Percentiles rank a stretch among this genome's conserved stretches.
These are phyloP conservation scores for Dexiosoma caninum DNA, from an alignment of 2,888 invertebrate species.

Conservation along the genomic window DNA sequence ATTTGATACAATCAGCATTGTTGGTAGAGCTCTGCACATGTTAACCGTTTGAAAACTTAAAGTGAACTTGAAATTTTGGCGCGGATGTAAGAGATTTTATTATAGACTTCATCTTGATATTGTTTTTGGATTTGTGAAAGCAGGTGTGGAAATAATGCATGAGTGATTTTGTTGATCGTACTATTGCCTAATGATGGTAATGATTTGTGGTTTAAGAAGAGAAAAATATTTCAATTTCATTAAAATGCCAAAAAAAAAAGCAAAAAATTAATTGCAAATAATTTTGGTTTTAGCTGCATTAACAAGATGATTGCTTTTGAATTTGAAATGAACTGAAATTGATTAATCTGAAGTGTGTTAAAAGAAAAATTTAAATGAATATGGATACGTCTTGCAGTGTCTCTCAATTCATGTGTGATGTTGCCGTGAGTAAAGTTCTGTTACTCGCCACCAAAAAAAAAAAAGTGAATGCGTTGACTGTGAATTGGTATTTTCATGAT, in stretches of 20 bases:
- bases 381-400: too few species aligned
- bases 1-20: not conserved
- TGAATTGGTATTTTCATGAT: too few species aligned
- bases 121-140: slow-evolving; percentile 13
- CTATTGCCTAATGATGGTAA: slow-evolving; percentile 28
- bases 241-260: not conserved
- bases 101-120: slow-evolving; percentile 24
- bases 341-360: too few species aligned
- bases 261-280: not conserved
- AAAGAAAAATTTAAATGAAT: not conserved
- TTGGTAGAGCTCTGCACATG: slow-evolving; percentile 32
- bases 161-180: slow-evolving; percentile 47
- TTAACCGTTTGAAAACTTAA: slow-evolving; percentile 40
- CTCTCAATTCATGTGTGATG: too few species aligned
- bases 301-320: too few species aligned
- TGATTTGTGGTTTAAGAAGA: slow-evolving; percentile 34
- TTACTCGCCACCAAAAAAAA: too few species aligned
- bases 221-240: not conserved
- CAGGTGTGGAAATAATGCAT: slow-evolving; percentile 45
- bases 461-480: too few species aligned
- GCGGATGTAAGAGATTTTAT: slow-evolving; percentile 43
- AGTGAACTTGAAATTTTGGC: slow-evolving; percentile 53
- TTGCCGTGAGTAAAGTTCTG: too few species aligned
- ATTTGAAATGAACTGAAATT: too few species aligned
- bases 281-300: not conserved